A percentile compares a stretch with the other conserved stretches of the same genome.
Conservation (phyloP, 1,140 invertebrate genomes). For the Cherax quadricarinatus region DNA sequence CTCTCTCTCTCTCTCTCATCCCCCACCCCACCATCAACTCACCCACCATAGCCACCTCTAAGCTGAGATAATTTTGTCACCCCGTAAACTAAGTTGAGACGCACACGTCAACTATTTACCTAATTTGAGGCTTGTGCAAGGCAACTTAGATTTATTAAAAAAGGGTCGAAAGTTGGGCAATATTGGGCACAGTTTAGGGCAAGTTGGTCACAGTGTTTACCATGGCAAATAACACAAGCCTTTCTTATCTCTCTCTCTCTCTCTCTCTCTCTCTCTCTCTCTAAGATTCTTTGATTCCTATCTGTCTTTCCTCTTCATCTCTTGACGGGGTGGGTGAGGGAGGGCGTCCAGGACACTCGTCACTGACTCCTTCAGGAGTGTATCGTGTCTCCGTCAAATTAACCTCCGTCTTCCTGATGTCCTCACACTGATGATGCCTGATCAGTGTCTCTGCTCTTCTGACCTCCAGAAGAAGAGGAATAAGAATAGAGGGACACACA, state of each 20-base stretch:
- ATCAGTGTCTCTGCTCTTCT: background rate
- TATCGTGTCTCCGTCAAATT: background rate
- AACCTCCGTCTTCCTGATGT: background rate
- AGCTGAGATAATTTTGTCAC: too few relatives aligned
- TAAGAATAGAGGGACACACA: background rate
- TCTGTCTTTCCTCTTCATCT: background rate
- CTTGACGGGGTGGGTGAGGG: background rate
- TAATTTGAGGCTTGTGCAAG: constrained; percentile 2
- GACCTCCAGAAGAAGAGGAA: background rate
- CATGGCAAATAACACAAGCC: background rate
- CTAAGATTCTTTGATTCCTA: too few relatives aligned
- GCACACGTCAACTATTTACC: constrained; percentile 19
- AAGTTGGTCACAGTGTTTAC: background rate
- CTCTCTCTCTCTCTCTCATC: too few relatives aligned
- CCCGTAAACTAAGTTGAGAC: constrained; percentile 11
- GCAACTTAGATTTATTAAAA: background rate
- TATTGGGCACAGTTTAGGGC: background rate
- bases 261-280: background rate
- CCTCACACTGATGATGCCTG: constrained; percentile 5
- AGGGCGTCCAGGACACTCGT: background rate
- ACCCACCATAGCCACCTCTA: too few relatives aligned
- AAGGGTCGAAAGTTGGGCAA: background rate
- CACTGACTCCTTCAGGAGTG: background rate
- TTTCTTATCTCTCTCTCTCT: background rate
- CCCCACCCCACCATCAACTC: too few relatives aligned